Base-by-base conservation (phyloP, 2,797 vertebrate genomes). In the Acrossocheilus wenchowensis region DNA sequence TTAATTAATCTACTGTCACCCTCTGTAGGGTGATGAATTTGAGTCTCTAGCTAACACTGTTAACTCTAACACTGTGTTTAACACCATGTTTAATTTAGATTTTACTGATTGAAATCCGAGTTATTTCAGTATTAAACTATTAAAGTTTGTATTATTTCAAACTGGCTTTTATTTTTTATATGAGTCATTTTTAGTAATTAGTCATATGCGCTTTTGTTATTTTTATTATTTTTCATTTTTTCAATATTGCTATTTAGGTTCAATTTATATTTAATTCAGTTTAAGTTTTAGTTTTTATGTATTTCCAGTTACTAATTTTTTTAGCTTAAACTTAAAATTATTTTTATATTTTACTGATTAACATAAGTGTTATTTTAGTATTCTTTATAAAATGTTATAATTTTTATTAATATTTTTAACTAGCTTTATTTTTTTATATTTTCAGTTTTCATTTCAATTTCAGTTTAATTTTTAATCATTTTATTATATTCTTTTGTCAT, bases 1-100 rank as follows among this genome's bases (percentile, higher is more conserved):
- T 85, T 89, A 82, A 93, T 93, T 91, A 92, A 93, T 92, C 87
- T 87, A 23, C 87, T 2, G 36, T 81, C 81, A 26, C 50, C 52
- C 83, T 89, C 83, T 88, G 75, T 81, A 87, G 82, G 74, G 5
- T 50, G 72, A 78, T 84, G 78, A 87, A 91, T 90, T 89, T 88
- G 90, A 50, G 39, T 78, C 82, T 91, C 43, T 48, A 66, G 60
- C 75, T 26, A 68, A 68, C 54, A 54, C n/a, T 45, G 41, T 60
- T 80, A 80, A 80, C n/a, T 19, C 45, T 9, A 39, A 60, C 34
- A 11, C 54, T 6, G 52, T 60, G 57, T 83, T 83, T 48, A 48
- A 74, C 21, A 5, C 19, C 60, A 10, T 62, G 60, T 60, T 57
- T 41, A 15, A 60, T 12, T 41, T n/a, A 43, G 36, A n/a, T 57